Conservation (phyloP, 2,888 invertebrate genomes). For the Osmoderma eremita region DNA sequence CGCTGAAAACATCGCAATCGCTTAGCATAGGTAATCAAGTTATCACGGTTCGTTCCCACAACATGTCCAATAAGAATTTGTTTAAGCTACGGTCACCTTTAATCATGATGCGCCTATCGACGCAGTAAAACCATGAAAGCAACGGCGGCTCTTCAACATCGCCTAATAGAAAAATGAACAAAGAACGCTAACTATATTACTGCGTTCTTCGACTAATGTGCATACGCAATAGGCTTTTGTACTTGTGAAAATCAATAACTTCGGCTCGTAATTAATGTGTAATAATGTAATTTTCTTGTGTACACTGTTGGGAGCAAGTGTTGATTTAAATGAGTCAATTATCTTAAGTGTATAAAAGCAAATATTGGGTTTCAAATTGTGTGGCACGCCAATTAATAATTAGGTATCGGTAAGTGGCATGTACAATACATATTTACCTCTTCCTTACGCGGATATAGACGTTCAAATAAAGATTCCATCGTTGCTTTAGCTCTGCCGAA, state of each 20-base stretch:
- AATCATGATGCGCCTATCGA: background rate
- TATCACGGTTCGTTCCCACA: constrained; percentile 4
- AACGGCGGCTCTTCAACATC: background rate
- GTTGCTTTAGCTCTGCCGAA: too few relatives aligned
- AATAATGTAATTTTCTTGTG: constrained; percentile 53
- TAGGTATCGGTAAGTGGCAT: constrained; percentile 5
- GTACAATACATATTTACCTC: background rate
- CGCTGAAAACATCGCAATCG: constrained; percentile 4
- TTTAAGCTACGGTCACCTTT: background rate
- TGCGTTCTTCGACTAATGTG: constrained; percentile 41
- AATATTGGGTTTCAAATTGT: constrained; percentile 10
- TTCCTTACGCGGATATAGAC: background rate
- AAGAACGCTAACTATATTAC: background rate
- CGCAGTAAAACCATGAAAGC: background rate
- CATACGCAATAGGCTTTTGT: constrained; percentile 47
- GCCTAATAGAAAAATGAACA: background rate
- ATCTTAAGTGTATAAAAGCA: constrained; percentile 48
- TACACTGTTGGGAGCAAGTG: constrained; percentile 49
- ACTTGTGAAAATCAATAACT: constrained; percentile 50
- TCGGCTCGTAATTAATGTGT: constrained; percentile 49
- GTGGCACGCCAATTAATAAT: constrained; percentile 6
- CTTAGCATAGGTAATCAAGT: constrained; percentile 3
- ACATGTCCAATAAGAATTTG: background rate
- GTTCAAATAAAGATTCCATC: too few relatives aligned
- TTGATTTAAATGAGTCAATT: constrained; percentile 50